A percentile compares a stretch with the other conserved stretches of the same genome.
phyloP scores from a whole-genome alignment of 92 coral and sea anemone species.

The Actinostola sp. region DNA sequence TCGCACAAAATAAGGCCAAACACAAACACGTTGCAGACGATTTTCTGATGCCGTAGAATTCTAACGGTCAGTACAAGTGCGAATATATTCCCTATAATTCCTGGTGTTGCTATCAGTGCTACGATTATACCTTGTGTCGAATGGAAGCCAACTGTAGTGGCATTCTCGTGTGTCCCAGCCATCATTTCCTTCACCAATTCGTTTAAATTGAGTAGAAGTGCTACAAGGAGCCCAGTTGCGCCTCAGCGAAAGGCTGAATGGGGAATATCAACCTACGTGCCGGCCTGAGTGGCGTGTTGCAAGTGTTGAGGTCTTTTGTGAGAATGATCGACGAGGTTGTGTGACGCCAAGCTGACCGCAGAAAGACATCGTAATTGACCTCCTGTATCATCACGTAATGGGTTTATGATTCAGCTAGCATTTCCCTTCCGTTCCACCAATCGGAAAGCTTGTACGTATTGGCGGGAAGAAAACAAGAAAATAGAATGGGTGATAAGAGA shows the following conservation, averaged over 20 bases:
- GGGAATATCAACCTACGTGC: not conserved
- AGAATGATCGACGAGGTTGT: constrained; percentile 7
- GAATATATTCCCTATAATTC: constrained; percentile 69
- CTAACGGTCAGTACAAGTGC: constrained; percentile 63
- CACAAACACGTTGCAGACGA: constrained; percentile 79
- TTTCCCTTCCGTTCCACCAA: no score
- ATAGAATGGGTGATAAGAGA: no score
- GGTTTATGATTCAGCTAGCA: no score
- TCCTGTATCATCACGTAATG: constrained; percentile 8
- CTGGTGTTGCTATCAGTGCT: constrained; percentile 39
- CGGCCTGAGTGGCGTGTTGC: not conserved
- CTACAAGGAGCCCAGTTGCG: no score
- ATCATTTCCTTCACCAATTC: not conserved
- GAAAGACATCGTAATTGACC: constrained; percentile 19
- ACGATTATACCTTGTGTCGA: constrained; percentile 27
- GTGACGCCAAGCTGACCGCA: constrained; percentile 22
- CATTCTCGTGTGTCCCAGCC: not conserved
- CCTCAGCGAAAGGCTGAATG: constrained; percentile 4
- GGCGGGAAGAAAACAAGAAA: not conserved
- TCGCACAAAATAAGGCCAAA: constrained; percentile 70
- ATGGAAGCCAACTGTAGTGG: constrained; percentile 7
- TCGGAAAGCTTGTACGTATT: not conserved
- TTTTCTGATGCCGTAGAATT: constrained; percentile 61
- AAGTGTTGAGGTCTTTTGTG: not conserved
- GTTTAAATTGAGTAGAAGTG: no score